Conservation (phyloP, 2,113 vertebrate genomes). For the Python bivittatus region DNA sequence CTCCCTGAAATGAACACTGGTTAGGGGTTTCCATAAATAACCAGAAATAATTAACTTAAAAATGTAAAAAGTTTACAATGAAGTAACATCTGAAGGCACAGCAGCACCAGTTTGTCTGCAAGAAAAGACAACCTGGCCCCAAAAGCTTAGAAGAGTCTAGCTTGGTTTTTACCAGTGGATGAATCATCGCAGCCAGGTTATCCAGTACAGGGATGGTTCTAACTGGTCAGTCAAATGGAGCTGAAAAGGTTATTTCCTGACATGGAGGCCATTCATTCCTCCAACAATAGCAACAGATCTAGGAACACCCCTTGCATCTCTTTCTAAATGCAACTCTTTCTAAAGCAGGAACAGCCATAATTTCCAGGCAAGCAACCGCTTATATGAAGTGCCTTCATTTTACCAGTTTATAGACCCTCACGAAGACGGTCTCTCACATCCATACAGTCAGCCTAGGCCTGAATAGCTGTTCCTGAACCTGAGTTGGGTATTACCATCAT, state of each 20-base stretch:
- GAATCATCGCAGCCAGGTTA: neutral
- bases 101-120: neutral
- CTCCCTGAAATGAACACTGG: too few species aligned
- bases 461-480: neutral
- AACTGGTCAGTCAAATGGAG: neutral
- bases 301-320: neutral
- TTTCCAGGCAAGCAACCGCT: neutral
- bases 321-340: neutral
- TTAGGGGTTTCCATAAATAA: neutral
- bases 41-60: neutral
- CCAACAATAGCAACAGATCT: neutral
- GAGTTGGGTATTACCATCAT: too few species aligned
- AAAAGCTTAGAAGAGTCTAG: neutral
- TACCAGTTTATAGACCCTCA: too few species aligned
- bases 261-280: neutral
- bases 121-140: neutral
- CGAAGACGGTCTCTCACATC: too few species aligned
- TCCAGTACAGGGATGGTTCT: neutral
- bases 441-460: neutral
- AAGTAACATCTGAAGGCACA: neutral
- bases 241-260: neutral
- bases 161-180: neutral
- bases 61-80: neutral
- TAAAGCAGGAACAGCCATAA: neutral
- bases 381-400: too few species aligned